Evolutionary conservation across 2,113 vertebrate genomes (phyloP), one percentile per base, ranked within the genome.

Genomic region (Macquaria australasica): DNA sequence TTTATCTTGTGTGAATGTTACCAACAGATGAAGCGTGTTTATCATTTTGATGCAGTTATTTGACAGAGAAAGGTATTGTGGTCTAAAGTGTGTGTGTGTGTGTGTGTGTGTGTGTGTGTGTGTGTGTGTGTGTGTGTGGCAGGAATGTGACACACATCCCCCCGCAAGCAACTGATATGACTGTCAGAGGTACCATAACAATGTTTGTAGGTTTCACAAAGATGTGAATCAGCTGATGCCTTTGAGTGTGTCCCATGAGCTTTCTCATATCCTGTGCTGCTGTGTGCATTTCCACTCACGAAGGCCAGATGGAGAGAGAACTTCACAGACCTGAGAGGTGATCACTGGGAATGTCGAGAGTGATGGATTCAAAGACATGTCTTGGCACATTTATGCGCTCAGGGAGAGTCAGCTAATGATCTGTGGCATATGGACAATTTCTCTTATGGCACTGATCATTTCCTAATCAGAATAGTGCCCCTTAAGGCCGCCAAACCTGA

Each of bases 381-480:
- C 77, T 43, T 88, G 85, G 82, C 81, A 90, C 81, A 82, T 92
- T 91, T 77, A 90, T 77, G 86, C 48, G 58, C 91, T 89, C 55
- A 15, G 90, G 79, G 84, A 77, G 80, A 82, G 77, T 77, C 68
- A 14, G 69, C 85, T 89, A 93, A 88, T 89, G 87, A 91, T 85
- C 81, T 88, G 84, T 91, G 79, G 73, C 92, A 87, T 84, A 87
- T 91, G 86, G 85, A 87, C 87, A 85, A 86, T 93, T 90, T 78
- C 60, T 90, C 80, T 88, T 67, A 73, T 55, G 39, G 83, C 89
- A 92, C 80, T 92, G 89, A 95, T 94, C 88, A 90, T 88, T 92
- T 89, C 48, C 83, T 93, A 92, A 93, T 93, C 89, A 93, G 87
- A 93, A 77, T 58, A 37, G 34, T 66, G 53, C 41, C 69, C 58